Conservation (phyloP, 2,797 vertebrate genomes). For the Xenops minutus region DNA sequence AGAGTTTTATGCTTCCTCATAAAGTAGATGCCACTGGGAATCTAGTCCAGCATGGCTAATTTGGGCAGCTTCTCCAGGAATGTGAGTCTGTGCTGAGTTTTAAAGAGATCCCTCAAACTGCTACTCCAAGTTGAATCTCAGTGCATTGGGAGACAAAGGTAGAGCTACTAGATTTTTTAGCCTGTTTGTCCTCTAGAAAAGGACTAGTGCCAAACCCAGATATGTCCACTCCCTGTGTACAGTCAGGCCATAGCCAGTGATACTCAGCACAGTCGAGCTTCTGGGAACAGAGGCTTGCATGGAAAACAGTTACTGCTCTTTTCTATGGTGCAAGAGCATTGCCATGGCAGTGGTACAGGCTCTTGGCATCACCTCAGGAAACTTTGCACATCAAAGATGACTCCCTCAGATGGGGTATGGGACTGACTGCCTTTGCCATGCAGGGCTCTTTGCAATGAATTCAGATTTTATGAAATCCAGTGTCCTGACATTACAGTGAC, state of each 20-base stretch:
- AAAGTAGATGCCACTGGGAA: neutral
- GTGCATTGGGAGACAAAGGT: neutral
- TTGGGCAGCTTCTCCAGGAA: neutral
- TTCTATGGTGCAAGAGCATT: neutral
- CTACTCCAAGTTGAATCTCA: neutral
- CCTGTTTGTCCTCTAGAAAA: neutral
- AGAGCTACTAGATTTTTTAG: neutral
- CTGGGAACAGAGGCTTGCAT: neutral
- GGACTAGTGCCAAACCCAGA: neutral
- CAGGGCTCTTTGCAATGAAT: neutral
- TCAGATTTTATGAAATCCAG: neutral
- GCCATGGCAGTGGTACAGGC: neutral
- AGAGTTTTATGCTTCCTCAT: neutral
- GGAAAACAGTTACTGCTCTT: neutral
- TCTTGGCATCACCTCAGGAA: neutral
- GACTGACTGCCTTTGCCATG: neutral
- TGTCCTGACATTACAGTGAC: constrained; percentile 14
- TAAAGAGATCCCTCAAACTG: neutral
- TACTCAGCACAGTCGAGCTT: neutral
- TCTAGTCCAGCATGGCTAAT: neutral
- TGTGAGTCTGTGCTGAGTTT: neutral
- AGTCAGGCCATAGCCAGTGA: neutral
- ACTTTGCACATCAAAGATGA: constrained; percentile 1
- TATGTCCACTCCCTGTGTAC: neutral
- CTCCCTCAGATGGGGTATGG: neutral